A percentile compares a stretch with the other conserved stretches of the same genome.
Conservation (phyloP, 2,797 vertebrate species). For the Chelon labrosus region DNA sequence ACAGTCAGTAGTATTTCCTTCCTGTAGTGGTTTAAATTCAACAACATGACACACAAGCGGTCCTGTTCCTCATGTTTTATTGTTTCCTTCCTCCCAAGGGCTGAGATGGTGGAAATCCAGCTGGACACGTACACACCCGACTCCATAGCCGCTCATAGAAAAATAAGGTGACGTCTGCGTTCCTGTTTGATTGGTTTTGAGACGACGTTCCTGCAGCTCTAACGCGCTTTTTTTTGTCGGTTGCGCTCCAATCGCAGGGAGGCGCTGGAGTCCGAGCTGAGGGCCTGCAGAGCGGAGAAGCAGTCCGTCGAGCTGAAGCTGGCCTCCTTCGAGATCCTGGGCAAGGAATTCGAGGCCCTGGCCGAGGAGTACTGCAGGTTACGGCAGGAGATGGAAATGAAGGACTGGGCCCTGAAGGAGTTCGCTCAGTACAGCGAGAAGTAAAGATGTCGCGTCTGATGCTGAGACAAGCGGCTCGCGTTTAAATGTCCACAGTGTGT, state of each 20-base stretch:
- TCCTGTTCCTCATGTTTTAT: not conserved
- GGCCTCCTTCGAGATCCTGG: slow-evolving; percentile 88
- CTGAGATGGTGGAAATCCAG: slow-evolving; percentile 88
- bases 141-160: slow-evolving; percentile 85
- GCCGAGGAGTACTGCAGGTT: slow-evolving; percentile 88
- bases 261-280: slow-evolving; percentile 81
- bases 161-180: slow-evolving; percentile 81
- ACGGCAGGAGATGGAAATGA: slow-evolving; percentile 83
- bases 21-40: no score
- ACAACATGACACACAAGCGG: not conserved
- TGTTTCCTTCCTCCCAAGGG: slow-evolving; percentile 71
- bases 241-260: slow-evolving; percentile 76
- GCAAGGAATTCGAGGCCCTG: slow-evolving; percentile 87
- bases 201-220: not conserved
- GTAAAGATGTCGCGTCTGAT: slow-evolving; percentile 17
- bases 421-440: slow-evolving; percentile 74
- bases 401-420: slow-evolving; percentile 89
- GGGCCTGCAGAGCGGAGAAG: slow-evolving; percentile 78
- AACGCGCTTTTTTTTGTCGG: not conserved
- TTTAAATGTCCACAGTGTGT: not conserved
- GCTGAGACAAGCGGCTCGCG: not conserved
- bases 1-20: no score
- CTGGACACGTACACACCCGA: slow-evolving; percentile 88
- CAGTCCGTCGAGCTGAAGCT: slow-evolving; percentile 81
- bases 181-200: not conserved